Evolutionary conservation across 2,113 vertebrate species (phyloP), one percentile per base, ranked within the genome.

Genomic region (Psephotus haematonotus): DNA sequence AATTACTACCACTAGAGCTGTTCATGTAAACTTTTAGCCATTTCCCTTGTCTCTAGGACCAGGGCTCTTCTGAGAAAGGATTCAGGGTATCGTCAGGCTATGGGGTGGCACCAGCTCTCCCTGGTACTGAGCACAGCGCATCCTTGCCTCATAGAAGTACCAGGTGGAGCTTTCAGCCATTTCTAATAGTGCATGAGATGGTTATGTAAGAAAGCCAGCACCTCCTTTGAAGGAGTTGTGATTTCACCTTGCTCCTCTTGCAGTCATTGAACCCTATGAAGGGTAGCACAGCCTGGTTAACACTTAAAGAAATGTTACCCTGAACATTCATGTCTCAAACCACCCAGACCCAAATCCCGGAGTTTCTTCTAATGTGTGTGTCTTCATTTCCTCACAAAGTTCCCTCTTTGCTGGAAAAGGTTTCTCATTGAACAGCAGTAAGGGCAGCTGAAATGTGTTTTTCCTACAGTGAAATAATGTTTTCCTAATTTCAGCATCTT

Each of bases 401-500:
- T 52, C 29, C 91, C 35, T 39, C 52, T 68, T 74, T 96, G 62
- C 31, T 87, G 86, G 79, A 82, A 79, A 71, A 39, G 63, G 4
- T 55, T 82, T 96, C 84, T 85, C 67, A 47, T 81, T 86, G 27
- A 92, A 85, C 90, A 80, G 92, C 90, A 71, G 59, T 0, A 0
- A n/a, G 91, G 69, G 95, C 96, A 97, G 88, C 92, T 90, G 97
- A 97, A 94, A 95, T 94, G 92, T 82, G 79, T 96, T 97, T 76
- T 76, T 96, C 74, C 90, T 84, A 80, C 17, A 81, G 79, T 83
- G 95, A 96, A 97, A 95, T 93, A 80, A 95, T 91, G 84, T 95
- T 97, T 97, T 94, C 95, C 96, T 96, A 96, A 96, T 97, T 90
- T 97, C 95, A 68, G 96, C 77, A 95, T 97, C 96, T 95, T 92